Evolutionary conservation across 2,113 vertebrate genomes (phyloP).

Genomic region (Coptodon bakossiorum): DNA sequence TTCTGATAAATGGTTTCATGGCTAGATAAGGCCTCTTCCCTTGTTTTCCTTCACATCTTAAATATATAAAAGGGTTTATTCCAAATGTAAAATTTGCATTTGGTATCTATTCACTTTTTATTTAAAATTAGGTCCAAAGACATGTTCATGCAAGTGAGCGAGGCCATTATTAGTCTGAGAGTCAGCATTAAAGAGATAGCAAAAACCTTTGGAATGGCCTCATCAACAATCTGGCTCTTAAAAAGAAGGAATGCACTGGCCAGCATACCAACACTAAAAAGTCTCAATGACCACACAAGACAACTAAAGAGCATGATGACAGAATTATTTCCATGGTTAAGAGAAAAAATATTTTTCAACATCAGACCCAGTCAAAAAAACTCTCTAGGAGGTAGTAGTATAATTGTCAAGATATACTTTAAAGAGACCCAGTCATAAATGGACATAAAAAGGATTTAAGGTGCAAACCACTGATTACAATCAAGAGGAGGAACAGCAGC

Average conservation of each 20-base stretch:
- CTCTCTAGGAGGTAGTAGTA: not conserved
- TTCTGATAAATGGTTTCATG: not conserved
- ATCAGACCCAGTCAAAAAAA: not conserved
- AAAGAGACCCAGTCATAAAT: not conserved
- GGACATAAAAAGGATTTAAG: not conserved
- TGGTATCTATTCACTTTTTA: not conserved
- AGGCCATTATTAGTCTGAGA: not conserved
- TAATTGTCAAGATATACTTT: not conserved
- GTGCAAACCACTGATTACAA: not conserved
- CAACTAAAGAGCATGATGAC: not conserved
- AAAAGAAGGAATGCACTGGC: not conserved
- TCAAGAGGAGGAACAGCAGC: not conserved
- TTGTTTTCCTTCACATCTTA: not conserved
- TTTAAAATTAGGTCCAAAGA: not conserved
- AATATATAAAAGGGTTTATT: not conserved
- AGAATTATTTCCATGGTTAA: not conserved
- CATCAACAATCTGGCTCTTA: not conserved
- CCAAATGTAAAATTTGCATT: not conserved
- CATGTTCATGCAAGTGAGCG: not conserved
- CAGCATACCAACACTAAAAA: not conserved
- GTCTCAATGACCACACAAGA: not conserved
- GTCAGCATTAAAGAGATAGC: not conserved
- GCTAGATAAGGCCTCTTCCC: not conserved
- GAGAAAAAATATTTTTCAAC: not conserved
- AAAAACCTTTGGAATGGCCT: not conserved